Conservation (phyloP, 53 echinoderm and acorn worm genomes). For the Actinopyga echinites region DNA sequence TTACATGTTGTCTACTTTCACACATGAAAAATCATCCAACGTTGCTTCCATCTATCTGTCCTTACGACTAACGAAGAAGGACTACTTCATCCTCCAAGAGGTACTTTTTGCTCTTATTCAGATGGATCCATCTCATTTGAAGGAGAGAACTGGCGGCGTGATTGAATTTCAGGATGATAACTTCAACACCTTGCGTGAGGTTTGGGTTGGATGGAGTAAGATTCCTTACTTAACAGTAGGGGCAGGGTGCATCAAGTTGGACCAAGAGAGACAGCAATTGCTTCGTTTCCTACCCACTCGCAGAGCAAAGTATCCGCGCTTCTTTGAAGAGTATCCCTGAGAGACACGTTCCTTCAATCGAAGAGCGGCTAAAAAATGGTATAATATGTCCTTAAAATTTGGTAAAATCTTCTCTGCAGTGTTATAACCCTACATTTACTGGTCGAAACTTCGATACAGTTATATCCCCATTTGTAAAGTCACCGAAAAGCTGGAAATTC, state of each 20-base stretch:
- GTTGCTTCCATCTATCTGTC: neutral
- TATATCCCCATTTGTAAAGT: neutral
- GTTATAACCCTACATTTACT: conserved; percentile 7
- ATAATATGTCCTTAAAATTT: neutral
- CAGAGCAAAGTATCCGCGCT: too few species aligned
- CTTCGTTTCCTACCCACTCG: neutral
- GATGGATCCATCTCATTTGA: neutral
- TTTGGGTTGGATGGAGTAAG: neutral
- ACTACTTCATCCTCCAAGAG: neutral
- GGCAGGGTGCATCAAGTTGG: neutral
- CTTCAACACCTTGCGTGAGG: neutral
- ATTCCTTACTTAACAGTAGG: neutral
- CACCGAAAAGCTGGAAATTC: neutral
- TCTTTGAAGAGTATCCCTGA: neutral
- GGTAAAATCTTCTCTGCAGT: neutral
- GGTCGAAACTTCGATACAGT: neutral
- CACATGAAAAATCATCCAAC: neutral
- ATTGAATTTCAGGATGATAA: neutral
- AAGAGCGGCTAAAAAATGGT: neutral
- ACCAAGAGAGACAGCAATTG: neutral
- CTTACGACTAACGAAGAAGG: neutral
- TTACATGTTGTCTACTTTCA: neutral
- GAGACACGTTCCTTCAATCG: neutral
- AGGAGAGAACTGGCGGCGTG: neutral
- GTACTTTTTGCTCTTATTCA: neutral